phyloP scores from a whole-genome alignment of 2,113 vertebrate species.

The Scomber japonicus region DNA sequence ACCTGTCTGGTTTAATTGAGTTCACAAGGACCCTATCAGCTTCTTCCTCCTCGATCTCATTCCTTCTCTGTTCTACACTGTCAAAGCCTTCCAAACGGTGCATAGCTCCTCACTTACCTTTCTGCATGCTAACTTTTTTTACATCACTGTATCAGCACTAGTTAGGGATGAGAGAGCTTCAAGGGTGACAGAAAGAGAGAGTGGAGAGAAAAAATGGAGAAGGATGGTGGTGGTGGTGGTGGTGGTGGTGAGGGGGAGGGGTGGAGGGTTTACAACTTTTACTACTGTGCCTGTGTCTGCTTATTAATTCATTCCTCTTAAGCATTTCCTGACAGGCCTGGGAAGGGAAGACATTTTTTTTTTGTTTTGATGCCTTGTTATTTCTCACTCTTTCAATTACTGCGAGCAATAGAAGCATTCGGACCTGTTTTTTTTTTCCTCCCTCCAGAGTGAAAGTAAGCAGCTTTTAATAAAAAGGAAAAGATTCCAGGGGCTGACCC shows the following conservation, averaged over 20 bases:
- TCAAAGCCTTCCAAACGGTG: conserved; percentile 35
- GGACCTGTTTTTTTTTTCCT: not conserved
- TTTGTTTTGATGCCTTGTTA: conserved; percentile 33
- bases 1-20: conserved; percentile 59
- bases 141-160: conserved; percentile 32
- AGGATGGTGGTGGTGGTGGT: too few relatives aligned
- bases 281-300: not conserved
- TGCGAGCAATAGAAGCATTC: conserved; percentile 33
- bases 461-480: conserved; percentile 55
- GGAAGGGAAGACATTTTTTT: conserved; percentile 11
- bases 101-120: conserved; percentile 39
- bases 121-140: conserved; percentile 41
- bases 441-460: conserved; percentile 22
- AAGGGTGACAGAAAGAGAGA: conserved; percentile 21
- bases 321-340: conserved; percentile 50
- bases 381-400: conserved; percentile 50
- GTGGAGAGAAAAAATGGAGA: not conserved
- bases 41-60: conserved; percentile 1
- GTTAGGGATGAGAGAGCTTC: conserved; percentile 29
- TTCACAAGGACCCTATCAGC: conserved; percentile 57
- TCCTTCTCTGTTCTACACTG: conserved; percentile 42
- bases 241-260: too few relatives aligned
- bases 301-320: conserved; percentile 59
- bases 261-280: conserved; percentile 21
- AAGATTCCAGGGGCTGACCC: conserved; percentile 38